A percentile compares a stretch with the other conserved stretches of the same genome.
Conservation (phyloP, 2,113 vertebrate species). For the Ictidomys tridecemlineatus region DNA sequence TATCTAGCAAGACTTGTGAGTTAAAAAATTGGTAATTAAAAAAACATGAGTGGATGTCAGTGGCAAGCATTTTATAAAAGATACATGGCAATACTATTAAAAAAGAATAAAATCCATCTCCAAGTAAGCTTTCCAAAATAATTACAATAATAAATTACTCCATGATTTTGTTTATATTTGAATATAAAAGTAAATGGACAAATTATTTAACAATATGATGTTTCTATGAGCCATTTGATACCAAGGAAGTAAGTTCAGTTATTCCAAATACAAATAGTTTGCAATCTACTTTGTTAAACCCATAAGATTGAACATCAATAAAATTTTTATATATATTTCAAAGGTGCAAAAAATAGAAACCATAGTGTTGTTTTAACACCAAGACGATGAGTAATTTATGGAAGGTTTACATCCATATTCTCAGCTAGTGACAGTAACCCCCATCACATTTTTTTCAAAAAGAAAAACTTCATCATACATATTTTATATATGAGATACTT, state of each 20-base stretch:
- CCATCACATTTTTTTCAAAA: neutral
- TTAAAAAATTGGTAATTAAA: constrained; percentile 41
- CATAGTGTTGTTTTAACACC: neutral
- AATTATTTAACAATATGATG: neutral
- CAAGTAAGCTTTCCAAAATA: constrained; percentile 17
- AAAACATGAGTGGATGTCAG: neutral
- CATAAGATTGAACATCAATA: neutral
- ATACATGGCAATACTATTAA: neutral
- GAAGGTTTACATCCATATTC: neutral
- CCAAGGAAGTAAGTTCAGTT: neutral
- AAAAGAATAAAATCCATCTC: constrained; percentile 38
- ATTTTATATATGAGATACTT: constrained; percentile 27
- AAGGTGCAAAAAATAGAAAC: neutral
- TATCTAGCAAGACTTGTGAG: neutral
- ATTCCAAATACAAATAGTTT: constrained; percentile 16
- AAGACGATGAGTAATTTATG: neutral
- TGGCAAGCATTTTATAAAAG: neutral
- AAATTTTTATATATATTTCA: constrained; percentile 6
- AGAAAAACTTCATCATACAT: neutral
- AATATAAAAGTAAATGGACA: constrained; percentile 1
- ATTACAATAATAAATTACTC: constrained; percentile 29
- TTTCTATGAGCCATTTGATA: neutral
- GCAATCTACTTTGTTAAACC: neutral
- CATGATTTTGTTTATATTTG: constrained; percentile 11
- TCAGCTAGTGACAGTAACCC: neutral